Base-by-base conservation (phyloP, 2,888 invertebrate species). In the Melipona bicolor region DNA sequence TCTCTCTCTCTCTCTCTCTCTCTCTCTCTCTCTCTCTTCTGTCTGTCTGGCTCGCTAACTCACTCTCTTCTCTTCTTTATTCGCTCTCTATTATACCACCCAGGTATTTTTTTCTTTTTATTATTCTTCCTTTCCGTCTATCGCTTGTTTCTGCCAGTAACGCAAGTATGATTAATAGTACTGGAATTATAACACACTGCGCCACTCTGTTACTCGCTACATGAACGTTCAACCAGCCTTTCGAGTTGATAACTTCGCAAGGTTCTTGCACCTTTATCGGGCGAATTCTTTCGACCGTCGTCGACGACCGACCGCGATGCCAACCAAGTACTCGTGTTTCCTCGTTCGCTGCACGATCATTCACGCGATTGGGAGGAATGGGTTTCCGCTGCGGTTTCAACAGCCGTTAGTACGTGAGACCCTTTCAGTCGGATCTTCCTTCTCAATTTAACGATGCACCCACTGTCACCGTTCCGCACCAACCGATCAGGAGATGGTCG, bases 141-240 rank as follows among this genome's bases (percentile, higher is more conserved):
- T 89, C 82, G 88, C 91, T 89, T 87, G 59, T 83, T 81, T 84
- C 85, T 89, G 83, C 83, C 77, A 83, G 78, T 89, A 89, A 91
- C 88, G 79, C 85, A 88, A 87, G 80, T 89, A 87, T 87, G 82
- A 87, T 89, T 89, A 80, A 85, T 81, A 72, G 70, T 85, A 83
- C 79, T 87, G 74, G 80, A 85, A 88, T 84, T 89, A 86, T 86
- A 86, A 87, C 83, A 61, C 79, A 75, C 54, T 70, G 61, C 77
- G 52, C 59, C 78, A 56, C 56, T 71, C 84, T 85, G 74, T 77
- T 71, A 68, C 78, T 81, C 75, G 54, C 83, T 83, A 67, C 71
- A 65, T 6, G 77, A 83, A 82, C 81, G 75, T 43, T 43, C 56
- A 50, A 15, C 71, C 76, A 71, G 75, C 83, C 52, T 67, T 62